Evolutionary conservation across 1,140 invertebrate species (phyloP).

Genomic region (Anadara kagoshimensis): DNA sequence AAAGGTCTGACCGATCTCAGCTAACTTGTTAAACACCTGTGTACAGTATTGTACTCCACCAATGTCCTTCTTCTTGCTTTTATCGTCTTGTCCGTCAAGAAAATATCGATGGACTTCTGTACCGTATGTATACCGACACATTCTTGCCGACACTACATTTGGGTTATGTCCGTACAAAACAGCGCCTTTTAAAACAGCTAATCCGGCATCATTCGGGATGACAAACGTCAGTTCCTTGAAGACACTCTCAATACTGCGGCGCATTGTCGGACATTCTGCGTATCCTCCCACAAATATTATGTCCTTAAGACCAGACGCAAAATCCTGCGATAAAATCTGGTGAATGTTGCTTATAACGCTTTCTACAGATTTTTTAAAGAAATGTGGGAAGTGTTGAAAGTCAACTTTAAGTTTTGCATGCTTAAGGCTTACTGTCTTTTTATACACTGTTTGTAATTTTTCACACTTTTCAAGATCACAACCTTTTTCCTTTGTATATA

Average conservation of each 20-base stretch:
- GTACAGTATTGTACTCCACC: constrained; percentile 77
- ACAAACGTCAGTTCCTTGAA: constrained; percentile 10
- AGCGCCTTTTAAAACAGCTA: constrained; percentile 73
- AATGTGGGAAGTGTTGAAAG: constrained; percentile 5
- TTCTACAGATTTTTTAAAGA: constrained; percentile 33
- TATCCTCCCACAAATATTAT: constrained; percentile 50
- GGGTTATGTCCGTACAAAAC: constrained; percentile 78
- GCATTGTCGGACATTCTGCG: constrained; percentile 34
- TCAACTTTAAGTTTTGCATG: constrained; percentile 34
- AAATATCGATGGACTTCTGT: constrained; percentile 58
- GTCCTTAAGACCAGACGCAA: constrained; percentile 20
- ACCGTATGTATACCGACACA: constrained; percentile 79
- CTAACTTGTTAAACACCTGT: constrained; percentile 78
- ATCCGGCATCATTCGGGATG: constrained; percentile 32
- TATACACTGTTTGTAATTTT: constrained; percentile 29
- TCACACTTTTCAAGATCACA: constrained; percentile 9
- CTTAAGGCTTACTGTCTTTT: constrained; percentile 28
- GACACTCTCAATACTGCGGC: constrained; percentile 17
- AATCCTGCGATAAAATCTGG: constrained; percentile 20
- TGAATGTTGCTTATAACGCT: constrained; percentile 25
- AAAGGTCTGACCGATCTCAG: constrained; percentile 74
- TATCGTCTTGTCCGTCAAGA: constrained; percentile 73
- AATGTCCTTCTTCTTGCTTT: constrained; percentile 74
- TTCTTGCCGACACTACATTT: constrained; percentile 75
- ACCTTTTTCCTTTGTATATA: constrained; percentile 31